phyloP scores from a whole-genome alignment of 2,797 vertebrate species.

The Syndactyla subalaris region DNA sequence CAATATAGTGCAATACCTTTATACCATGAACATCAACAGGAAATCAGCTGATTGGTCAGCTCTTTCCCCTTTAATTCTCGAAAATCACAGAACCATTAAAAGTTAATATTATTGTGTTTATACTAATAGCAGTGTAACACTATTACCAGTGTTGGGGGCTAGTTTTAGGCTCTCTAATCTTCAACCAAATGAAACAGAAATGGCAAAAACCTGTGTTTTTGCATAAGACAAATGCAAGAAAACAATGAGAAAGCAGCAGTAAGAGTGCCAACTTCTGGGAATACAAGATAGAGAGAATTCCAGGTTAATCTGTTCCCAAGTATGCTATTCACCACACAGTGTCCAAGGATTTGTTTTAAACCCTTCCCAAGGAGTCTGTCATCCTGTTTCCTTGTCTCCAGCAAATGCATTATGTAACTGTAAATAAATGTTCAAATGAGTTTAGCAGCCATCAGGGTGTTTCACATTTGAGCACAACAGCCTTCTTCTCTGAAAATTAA shows the following conservation, averaged over 20 bases:
- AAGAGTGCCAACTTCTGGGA: background rate
- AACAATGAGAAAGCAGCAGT: background rate
- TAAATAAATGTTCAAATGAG: slow-evolving; percentile 43
- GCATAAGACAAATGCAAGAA: background rate
- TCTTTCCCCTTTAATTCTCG: background rate
- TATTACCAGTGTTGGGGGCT: background rate
- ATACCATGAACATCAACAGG: background rate
- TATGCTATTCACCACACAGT: background rate
- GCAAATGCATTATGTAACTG: slow-evolving; percentile 30
- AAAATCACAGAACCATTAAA: slow-evolving; percentile 8
- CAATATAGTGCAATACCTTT: background rate
- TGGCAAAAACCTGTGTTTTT: background rate
- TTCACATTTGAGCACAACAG: background rate
- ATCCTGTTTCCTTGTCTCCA: background rate
- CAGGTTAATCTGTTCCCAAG: slow-evolving; percentile 36
- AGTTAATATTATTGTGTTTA: background rate
- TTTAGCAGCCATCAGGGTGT: slow-evolving; percentile 13
- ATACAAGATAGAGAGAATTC: slow-evolving; percentile 36
- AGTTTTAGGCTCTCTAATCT: background rate
- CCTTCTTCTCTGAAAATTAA: slow-evolving; percentile 5
- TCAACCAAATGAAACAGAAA: background rate
- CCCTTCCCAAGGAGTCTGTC: slow-evolving; percentile 30
- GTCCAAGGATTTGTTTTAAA: slow-evolving; percentile 55
- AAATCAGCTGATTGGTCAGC: background rate
- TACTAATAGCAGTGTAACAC: background rate